Conservation (phyloP, 2,888 invertebrate species). For the Ernsta delagoae region DNA sequence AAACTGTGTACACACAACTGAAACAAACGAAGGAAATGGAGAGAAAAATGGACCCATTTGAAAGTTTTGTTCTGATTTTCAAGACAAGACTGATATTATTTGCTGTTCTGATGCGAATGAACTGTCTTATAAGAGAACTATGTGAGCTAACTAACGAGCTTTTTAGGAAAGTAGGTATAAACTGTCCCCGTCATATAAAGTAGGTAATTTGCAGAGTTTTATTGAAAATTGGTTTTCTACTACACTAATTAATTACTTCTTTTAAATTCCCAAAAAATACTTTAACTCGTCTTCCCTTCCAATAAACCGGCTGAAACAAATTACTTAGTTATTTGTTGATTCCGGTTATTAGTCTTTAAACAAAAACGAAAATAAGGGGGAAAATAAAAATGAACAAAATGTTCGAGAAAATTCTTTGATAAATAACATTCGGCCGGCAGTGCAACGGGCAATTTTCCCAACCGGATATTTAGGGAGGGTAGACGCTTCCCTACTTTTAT, state of each 20-base stretch:
- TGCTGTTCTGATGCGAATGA: neutral
- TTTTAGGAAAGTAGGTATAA: too few relatives aligned
- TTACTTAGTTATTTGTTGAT: too few relatives aligned
- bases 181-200: too few relatives aligned
- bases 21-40: conserved; percentile 19
- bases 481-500: conserved; percentile 60
- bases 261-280: neutral
- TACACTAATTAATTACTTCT: neutral
- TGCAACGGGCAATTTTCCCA: conserved; percentile 64
- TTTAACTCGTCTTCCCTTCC: neutral
- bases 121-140: too few relatives aligned
- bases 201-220: too few relatives aligned
- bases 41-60: conserved; percentile 14
- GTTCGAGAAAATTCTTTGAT: conserved; percentile 32
- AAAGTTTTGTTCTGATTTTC: conserved; percentile 7
- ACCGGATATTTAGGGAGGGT: conserved; percentile 60
- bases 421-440: conserved; percentile 45
- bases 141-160: too few relatives aligned
- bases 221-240: too few relatives aligned
- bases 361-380: conserved; percentile 32
- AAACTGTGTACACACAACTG: conserved; percentile 1
- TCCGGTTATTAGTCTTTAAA: conserved; percentile 25
- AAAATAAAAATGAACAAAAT: conserved; percentile 10
- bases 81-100: neutral
- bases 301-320: conserved; percentile 6